A percentile compares a stretch with the other conserved stretches of the same genome.
These are phyloP conservation scores for Oncorhynchus keta DNA, from an alignment of 2,113 vertebrate genomes.

Conservation along the genomic window DNA sequence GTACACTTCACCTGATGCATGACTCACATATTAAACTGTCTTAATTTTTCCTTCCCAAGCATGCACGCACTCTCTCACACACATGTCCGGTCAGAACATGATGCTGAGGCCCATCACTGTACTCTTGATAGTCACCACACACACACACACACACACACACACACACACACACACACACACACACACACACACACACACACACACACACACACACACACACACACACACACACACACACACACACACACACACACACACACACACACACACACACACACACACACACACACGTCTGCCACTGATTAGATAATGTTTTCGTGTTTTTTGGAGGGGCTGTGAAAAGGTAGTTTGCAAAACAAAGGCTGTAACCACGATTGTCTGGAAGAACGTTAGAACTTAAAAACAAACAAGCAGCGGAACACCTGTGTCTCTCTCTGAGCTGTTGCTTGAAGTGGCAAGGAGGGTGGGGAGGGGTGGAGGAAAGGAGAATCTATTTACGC, in stretches of 20 bases:
- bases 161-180: constrained; percentile 14
- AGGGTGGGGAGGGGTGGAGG: too few species aligned
- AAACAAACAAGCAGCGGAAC: constrained; percentile 71
- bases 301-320: constrained; percentile 72
- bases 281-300: constrained; percentile 73
- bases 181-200: constrained; percentile 62
- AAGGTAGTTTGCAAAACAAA: constrained; percentile 67
- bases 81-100: too few species aligned
- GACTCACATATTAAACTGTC: constrained; percentile 30
- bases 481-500: background rate
- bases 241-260: too few species aligned
- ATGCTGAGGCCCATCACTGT: too few species aligned
- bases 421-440: constrained; percentile 65
- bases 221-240: too few species aligned
- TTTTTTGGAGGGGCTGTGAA: constrained; percentile 45
- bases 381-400: constrained; percentile 70
- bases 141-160: too few species aligned
- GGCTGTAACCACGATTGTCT: constrained; percentile 72
- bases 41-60: constrained; percentile 1
- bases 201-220: constrained; percentile 62
- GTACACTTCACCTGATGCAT: constrained; percentile 28
- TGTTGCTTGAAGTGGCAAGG: constrained; percentile 39
- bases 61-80: too few species aligned
- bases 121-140: too few species aligned
- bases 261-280: constrained; percentile 7